phyloP scores from a whole-genome alignment of 2,888 invertebrate genomes.

The Amblyteles armatorius region DNA sequence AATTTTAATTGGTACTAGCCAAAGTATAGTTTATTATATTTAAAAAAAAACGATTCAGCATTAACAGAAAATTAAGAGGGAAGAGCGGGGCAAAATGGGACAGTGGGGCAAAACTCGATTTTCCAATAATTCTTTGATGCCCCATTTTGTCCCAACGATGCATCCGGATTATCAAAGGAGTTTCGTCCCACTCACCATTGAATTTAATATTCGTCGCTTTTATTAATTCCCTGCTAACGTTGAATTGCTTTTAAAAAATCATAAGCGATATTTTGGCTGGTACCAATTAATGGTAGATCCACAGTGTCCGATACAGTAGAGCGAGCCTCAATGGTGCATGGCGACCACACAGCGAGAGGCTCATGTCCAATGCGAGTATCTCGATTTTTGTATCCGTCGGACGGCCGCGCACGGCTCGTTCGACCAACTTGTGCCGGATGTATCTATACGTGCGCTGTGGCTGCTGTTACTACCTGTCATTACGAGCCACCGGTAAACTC shows the following conservation, averaged over 20 bases:
- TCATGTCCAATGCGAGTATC: conserved; percentile 63
- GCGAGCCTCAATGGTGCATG: conserved; percentile 48
- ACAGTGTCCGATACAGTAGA: conserved; percentile 30
- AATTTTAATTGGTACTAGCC: too few species aligned
- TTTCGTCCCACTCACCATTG: too few species aligned
- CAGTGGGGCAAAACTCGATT: too few species aligned
- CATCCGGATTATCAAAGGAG: too few species aligned
- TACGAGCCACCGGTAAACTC: conserved; percentile 65
- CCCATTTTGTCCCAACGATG: too few species aligned
- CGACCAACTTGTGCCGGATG: conserved; percentile 65
- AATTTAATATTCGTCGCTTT: not conserved
- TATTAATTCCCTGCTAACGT: not conserved
- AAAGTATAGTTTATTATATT: too few species aligned
- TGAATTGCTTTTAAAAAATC: not conserved
- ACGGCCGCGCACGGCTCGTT: conserved; percentile 41
- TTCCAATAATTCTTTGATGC: too few species aligned
- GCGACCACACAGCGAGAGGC: conserved; percentile 60
- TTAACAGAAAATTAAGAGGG: too few species aligned
- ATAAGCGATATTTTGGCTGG: conserved; percentile 33
- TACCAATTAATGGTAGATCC: conserved; percentile 16
- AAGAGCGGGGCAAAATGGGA: too few species aligned
- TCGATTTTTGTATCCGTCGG: conserved; percentile 65
- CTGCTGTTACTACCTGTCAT: conserved; percentile 67
- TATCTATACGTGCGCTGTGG: conserved; percentile 63
- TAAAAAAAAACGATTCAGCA: too few species aligned